These are phyloP conservation scores for Xestia xanthographa DNA, from an alignment of 2,888 invertebrate species.

Conservation along the genomic window DNA sequence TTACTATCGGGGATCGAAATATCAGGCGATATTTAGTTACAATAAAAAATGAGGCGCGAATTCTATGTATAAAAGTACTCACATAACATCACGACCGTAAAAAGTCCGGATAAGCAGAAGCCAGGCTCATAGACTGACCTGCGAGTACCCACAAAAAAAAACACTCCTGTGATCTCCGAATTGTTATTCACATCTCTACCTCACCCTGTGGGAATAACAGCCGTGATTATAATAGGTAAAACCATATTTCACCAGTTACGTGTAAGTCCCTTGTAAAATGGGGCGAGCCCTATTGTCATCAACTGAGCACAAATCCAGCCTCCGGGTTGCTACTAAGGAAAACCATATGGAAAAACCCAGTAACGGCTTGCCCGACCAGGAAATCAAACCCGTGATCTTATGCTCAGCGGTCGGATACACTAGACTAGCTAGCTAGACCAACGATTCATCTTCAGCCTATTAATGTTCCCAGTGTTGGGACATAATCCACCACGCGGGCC, in stretches of 20 bases:
- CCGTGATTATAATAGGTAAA: neutral
- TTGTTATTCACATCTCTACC: neutral
- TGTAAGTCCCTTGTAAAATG: neutral
- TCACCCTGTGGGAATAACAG: too few relatives aligned
- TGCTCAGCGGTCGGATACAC: neutral
- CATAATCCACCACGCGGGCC: too few relatives aligned
- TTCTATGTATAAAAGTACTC: slow-evolving; percentile 48
- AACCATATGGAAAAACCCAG: neutral
- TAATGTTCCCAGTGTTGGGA: too few relatives aligned
- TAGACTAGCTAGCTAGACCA: neutral
- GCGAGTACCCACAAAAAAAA: too few relatives aligned
- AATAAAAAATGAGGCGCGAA: slow-evolving; percentile 1
- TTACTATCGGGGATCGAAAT: slow-evolving; percentile 37
- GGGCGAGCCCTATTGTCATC: neutral
- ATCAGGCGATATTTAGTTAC: slow-evolving; percentile 42
- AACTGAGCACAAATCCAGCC: neutral
- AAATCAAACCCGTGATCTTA: neutral
- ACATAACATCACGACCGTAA: neutral
- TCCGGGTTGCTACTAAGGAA: neutral
- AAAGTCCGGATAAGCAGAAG: too few relatives aligned
- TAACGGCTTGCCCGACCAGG: neutral
- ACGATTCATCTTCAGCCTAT: too few relatives aligned
- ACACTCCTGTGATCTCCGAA: neutral
- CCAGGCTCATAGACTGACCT: too few relatives aligned
- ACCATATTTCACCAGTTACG: neutral